These are phyloP conservation scores for Pseudorasbora parva DNA, from an alignment of 2,113 vertebrate species.

Conservation along the genomic window DNA sequence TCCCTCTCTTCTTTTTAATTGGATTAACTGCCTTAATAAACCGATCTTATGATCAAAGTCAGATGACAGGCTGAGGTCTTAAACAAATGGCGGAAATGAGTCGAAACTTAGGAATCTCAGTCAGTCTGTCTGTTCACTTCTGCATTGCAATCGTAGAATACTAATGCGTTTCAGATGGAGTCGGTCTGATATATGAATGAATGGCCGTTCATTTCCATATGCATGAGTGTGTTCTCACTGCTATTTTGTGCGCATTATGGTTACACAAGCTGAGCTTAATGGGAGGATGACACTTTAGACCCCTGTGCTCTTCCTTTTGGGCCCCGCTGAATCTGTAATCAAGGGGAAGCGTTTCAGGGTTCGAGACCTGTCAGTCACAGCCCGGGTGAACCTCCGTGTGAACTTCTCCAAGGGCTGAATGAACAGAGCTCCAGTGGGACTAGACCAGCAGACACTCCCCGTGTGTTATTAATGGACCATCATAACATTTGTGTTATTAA, in stretches of 20 bases:
- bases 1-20: slow-evolving; percentile 14
- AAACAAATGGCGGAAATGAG: slow-evolving; percentile 48
- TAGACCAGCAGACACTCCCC: not conserved
- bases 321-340: slow-evolving; percentile 69
- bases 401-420: slow-evolving; percentile 47
- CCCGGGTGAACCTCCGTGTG: slow-evolving; percentile 40
- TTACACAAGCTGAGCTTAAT: slow-evolving; percentile 59
- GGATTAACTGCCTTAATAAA: slow-evolving; percentile 62
- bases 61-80: slow-evolving; percentile 49
- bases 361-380: slow-evolving; percentile 73
- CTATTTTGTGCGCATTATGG: slow-evolving; percentile 62
- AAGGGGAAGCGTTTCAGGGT: slow-evolving; percentile 59
- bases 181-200: slow-evolving; percentile 66
- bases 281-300: slow-evolving; percentile 54
- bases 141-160: slow-evolving; percentile 14
- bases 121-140: not conserved
- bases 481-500: slow-evolving; percentile 32
- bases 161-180: slow-evolving; percentile 40
- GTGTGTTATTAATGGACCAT: slow-evolving; percentile 3
- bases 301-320: slow-evolving; percentile 57
- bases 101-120: slow-evolving; percentile 31
- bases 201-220: slow-evolving; percentile 67
- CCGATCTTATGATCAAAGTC: slow-evolving; percentile 69
- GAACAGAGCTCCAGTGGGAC: slow-evolving; percentile 38
- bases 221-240: slow-evolving; percentile 66